A percentile compares a stretch with the other conserved stretches of the same genome.
Evolutionary conservation across 2,888 invertebrate species (phyloP).

Genomic region (Cryptocephalus primarius): DNA sequence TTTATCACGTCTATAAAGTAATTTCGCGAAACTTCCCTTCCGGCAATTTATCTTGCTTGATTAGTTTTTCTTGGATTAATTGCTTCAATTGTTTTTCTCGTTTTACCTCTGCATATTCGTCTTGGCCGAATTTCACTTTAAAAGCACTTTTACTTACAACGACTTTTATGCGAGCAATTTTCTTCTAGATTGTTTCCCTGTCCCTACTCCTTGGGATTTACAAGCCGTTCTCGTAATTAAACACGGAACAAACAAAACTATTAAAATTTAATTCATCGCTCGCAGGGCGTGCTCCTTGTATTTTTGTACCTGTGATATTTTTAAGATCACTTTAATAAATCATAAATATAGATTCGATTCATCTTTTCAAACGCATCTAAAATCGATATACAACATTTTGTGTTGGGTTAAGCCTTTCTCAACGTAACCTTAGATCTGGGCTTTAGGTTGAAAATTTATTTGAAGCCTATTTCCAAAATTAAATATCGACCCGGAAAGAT

Average conservation of each 20-base stretch:
- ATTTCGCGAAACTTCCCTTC: slow-evolving; percentile 33
- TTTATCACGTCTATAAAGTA: slow-evolving; percentile 40
- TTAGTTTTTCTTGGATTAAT: slow-evolving; percentile 42
- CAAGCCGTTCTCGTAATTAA: slow-evolving; percentile 17
- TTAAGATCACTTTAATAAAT: no score
- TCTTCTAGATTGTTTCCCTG: slow-evolving; percentile 24
- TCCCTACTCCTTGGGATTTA: slow-evolving; percentile 16
- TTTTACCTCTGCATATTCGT: slow-evolving; percentile 37
- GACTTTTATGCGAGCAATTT: slow-evolving; percentile 25
- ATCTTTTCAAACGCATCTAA: no score
- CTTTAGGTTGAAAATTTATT: no score
- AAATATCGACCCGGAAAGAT: no score
- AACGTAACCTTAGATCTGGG: no score
- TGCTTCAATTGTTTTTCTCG: slow-evolving; percentile 40
- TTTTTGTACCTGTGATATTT: no score
- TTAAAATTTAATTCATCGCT: slow-evolving; percentile 11
- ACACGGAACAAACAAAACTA: slow-evolving; percentile 18
- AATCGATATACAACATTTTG: no score
- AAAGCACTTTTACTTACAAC: slow-evolving; percentile 29
- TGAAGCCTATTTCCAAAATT: no score
- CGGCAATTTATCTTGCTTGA: slow-evolving; percentile 40
- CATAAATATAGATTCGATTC: no score
- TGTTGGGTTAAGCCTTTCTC: no score
- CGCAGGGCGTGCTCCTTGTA: no score
- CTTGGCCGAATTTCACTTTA: slow-evolving; percentile 33